Percentiles rank a stretch among this genome's conserved stretches.
These are phyloP conservation scores for Drosophila nigritarsus DNA, from an alignment of 2,888 invertebrate genomes.

Conservation along the genomic window DNA sequence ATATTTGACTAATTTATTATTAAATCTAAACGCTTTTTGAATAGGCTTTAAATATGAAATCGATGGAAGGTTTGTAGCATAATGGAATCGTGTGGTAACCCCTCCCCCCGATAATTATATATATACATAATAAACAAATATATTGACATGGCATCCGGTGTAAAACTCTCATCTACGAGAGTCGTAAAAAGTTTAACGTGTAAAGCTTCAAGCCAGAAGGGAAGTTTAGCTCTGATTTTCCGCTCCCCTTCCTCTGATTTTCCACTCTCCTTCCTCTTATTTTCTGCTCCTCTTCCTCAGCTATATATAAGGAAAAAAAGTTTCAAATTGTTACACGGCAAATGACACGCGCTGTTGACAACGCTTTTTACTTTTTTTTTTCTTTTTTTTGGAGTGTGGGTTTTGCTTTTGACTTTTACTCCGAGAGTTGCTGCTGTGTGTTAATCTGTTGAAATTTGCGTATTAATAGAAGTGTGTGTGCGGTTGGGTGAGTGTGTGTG, in stretches of 20 bases:
- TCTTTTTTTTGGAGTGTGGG: background rate
- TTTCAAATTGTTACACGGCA: constrained; percentile 77
- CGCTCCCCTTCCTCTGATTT: background rate
- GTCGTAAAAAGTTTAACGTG: constrained; percentile 77
- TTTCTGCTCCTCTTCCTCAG: background rate
- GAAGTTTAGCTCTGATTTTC: constrained; percentile 30
- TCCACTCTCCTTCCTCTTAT: constrained; percentile 5
- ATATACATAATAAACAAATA: background rate
- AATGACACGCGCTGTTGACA: constrained; percentile 68
- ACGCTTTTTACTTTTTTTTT: constrained; percentile 16
- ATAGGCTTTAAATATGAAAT: background rate
- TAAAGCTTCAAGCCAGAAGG: constrained; percentile 48
- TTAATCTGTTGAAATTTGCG: constrained; percentile 78
- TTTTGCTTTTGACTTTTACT: constrained; percentile 7
- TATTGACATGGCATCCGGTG: constrained; percentile 5
- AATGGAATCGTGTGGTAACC: background rate
- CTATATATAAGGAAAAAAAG: constrained; percentile 51
- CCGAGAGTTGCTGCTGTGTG: constrained; percentile 44
- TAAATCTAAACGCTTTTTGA: background rate
- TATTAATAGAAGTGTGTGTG: constrained; percentile 67
- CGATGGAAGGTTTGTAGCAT: background rate
- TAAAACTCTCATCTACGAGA: constrained; percentile 57
- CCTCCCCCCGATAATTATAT: background rate
- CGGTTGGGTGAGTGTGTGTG: background rate
- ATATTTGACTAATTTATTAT: background rate